A percentile compares a stretch with the other conserved stretches of the same genome.
phyloP scores from a whole-genome alignment of 2,888 invertebrate species.

The Teinopalpus imperialis region DNA sequence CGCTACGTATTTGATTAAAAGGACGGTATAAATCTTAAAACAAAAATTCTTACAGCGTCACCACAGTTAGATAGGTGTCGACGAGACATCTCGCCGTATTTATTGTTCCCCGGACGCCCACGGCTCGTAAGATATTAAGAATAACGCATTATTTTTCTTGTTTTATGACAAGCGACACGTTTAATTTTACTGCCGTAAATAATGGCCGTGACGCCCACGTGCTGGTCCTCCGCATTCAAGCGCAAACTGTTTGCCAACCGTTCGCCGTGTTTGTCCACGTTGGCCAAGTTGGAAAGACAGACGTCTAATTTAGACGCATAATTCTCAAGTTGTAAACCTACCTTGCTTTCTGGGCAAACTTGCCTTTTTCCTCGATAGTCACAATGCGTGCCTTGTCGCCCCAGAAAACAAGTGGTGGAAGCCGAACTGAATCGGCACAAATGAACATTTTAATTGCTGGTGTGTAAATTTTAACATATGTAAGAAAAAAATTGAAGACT shows the following conservation, averaged over 20 bases:
- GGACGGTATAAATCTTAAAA: slow-evolving; percentile 34
- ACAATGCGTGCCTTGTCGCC: too few species aligned
- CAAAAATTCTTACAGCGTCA: slow-evolving; percentile 25
- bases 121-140: slow-evolving; percentile 35
- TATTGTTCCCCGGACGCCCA: slow-evolving; percentile 38
- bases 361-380: too few species aligned
- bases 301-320: slow-evolving; percentile 12
- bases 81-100: slow-evolving; percentile 34
- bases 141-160: slow-evolving; percentile 45
- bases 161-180: slow-evolving; percentile 48
- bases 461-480: too few species aligned
- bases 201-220: slow-evolving; percentile 32
- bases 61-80: slow-evolving; percentile 29
- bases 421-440: too few species aligned
- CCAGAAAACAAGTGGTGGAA: too few species aligned
- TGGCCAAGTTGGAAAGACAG: slow-evolving; percentile 6
- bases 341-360: too few species aligned
- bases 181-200: slow-evolving; percentile 48
- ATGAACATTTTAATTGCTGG: too few species aligned
- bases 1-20: slow-evolving; percentile 40
- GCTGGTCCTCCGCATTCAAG: slow-evolving; percentile 9
- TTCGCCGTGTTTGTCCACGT: slow-evolving; percentile 9
- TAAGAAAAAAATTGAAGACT: too few species aligned
- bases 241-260: slow-evolving; percentile 13
- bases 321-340: slow-evolving; percentile 18